These are phyloP conservation scores for Pogonomyrmex californicus DNA, from an alignment of 1,140 invertebrate genomes.

Conservation along the genomic window DNA sequence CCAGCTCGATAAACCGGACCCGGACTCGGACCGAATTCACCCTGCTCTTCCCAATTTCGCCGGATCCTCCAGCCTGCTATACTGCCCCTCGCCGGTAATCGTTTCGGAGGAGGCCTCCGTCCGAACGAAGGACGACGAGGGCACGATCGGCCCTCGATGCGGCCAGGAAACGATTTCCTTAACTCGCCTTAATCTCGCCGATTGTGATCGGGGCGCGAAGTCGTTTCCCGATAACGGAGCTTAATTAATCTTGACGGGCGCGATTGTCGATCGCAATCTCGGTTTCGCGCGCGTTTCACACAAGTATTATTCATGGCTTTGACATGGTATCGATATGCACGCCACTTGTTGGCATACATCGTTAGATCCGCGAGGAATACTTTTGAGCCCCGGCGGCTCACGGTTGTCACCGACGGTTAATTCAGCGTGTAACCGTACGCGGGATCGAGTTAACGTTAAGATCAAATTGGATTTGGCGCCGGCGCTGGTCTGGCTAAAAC, in stretches of 20 bases:
- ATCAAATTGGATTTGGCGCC: slow-evolving; percentile 82
- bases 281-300: background rate
- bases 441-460: slow-evolving; percentile 83
- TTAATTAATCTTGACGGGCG: slow-evolving; percentile 1
- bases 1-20: slow-evolving; percentile 83
- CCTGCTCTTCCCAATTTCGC: slow-evolving; percentile 76
- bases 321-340: slow-evolving; percentile 3
- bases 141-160: background rate
- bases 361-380: slow-evolving; percentile 41
- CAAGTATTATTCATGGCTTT: background rate
- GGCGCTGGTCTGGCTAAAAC: slow-evolving; percentile 79
- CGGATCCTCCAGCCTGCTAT: slow-evolving; percentile 48
- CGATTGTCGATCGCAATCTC: background rate
- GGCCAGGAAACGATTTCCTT: slow-evolving; percentile 22
- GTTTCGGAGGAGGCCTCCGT: background rate
- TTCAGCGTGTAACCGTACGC: slow-evolving; percentile 82
- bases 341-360: slow-evolving; percentile 70
- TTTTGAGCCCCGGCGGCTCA: slow-evolving; percentile 64
- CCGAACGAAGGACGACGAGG: background rate
- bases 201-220: background rate
- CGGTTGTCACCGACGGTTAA: slow-evolving; percentile 77
- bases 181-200: slow-evolving; percentile 26
- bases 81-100: slow-evolving; percentile 30
- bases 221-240: background rate
- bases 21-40: slow-evolving; percentile 76